Evolutionary conservation across 2,888 invertebrate genomes (phyloP).

Genomic region (Stenichneumon culpator): DNA sequence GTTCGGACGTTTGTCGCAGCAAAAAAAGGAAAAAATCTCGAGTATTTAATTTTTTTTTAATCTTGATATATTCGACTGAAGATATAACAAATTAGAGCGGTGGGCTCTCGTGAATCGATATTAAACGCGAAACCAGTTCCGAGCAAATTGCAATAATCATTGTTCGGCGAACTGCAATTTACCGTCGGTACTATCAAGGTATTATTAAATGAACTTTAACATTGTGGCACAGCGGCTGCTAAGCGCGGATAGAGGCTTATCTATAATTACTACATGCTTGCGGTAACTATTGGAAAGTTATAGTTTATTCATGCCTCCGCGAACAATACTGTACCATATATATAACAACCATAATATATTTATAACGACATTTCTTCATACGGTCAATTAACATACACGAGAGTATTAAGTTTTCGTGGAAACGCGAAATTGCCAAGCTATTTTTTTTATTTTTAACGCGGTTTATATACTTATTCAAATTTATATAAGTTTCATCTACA

Average conservation of each 20-base stretch:
- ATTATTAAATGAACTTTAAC: constrained; percentile 63
- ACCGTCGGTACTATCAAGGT: constrained; percentile 53
- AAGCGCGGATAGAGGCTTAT: constrained; percentile 22
- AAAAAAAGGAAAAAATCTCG: background rate
- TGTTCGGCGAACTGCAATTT: constrained; percentile 61
- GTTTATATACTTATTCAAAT: background rate
- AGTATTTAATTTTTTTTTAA: background rate
- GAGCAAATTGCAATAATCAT: constrained; percentile 62
- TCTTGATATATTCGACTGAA: constrained; percentile 2
- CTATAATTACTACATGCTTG: constrained; percentile 53
- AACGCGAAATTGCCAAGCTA: background rate
- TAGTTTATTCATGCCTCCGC: constrained; percentile 24
- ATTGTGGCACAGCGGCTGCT: constrained; percentile 43
- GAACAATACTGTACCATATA: background rate
- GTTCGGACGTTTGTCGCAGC: background rate
- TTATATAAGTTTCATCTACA: background rate
- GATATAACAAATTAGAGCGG: constrained; percentile 39
- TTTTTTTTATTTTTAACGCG: background rate
- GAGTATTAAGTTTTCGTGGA: background rate
- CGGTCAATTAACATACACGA: background rate
- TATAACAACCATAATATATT: background rate
- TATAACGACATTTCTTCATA: background rate
- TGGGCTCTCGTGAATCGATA: constrained; percentile 16
- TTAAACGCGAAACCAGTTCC: constrained; percentile 39
- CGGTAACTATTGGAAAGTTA: constrained; percentile 51